Conservation (phyloP, 2,888 invertebrate species). For the Pseudococcus longispinus region DNA sequence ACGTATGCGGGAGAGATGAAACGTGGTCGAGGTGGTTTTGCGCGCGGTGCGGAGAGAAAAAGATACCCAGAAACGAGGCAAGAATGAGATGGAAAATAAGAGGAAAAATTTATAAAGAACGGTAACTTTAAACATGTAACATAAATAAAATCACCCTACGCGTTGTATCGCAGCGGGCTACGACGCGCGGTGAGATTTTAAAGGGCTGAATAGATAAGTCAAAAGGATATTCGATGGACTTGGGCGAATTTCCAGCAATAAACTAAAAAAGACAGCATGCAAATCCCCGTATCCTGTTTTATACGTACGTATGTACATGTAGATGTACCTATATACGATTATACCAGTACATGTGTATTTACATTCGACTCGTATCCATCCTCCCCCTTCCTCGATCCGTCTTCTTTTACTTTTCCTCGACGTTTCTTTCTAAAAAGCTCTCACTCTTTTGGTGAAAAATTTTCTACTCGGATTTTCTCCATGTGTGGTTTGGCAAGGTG, state of each 20-base stretch:
- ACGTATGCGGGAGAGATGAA: not conserved
- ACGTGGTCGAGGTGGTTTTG: too few relatives aligned
- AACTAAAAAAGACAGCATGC: constrained; percentile 56
- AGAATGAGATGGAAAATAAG: not conserved
- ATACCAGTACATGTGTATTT: not conserved
- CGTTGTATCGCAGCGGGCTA: not conserved
- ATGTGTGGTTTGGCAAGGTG: too few relatives aligned
- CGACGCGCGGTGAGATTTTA: constrained; percentile 30
- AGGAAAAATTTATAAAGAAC: constrained; percentile 52
- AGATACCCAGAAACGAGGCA: not conserved
- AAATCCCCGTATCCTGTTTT: constrained; percentile 5
- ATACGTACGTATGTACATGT: not conserved
- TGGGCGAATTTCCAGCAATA: constrained; percentile 52
- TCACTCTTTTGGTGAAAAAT: not conserved
- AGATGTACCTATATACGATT: too few relatives aligned
- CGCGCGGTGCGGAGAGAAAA: not conserved
- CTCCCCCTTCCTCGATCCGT: not conserved
- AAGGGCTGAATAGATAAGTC: constrained; percentile 55
- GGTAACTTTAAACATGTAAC: constrained; percentile 50
- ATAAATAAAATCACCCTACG: constrained; percentile 56
- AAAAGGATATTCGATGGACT: constrained; percentile 56
- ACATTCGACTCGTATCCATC: not conserved
- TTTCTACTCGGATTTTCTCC: not conserved
- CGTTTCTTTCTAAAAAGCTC: not conserved
- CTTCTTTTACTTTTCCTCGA: not conserved